Evolutionary conservation across 1,140 invertebrate species (phyloP), one percentile per base, ranked within the genome.

Genomic region (Macrostomum lignano): DNA sequence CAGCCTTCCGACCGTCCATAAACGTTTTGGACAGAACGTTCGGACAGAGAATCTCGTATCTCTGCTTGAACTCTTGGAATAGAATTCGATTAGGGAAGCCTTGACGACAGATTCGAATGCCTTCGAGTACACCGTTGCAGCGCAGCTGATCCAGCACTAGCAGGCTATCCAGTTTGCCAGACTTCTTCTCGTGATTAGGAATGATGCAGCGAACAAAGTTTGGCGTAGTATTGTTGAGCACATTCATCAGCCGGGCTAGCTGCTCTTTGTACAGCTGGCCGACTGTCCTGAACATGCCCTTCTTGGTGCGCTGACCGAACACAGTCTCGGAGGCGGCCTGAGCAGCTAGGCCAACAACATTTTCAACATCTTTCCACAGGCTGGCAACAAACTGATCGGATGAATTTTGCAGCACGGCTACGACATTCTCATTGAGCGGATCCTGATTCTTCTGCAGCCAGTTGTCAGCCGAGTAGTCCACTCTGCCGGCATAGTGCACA

Each of bases 391-490:
- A 96, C 7, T 76, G 72, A 67, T 96, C 88, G 46, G 78, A 74
- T 3, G 86, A 88, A 2, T 66, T 66, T 61, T 96, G 86, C 11
- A 98, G 59, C n/a, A 96, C 63, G 13, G 73, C 74, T 0, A 98
- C 91, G 9, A 98, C 74, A 53, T 96, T 94, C 51, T 98, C 88
- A 57, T 96, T 96, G 34, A 96, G 61, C 0, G 88, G 88, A 50
- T 96, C 88, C 88, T 94, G 96, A 55, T 98, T 98, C 65, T 96
- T 98, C 77, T 93, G 91, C 19, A 98, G 56, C 88, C 88, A 96
- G 47, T 88, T 72, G n/a, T 70, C 69, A 0, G 82, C 82, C 7
- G 74, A 81, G 52, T 98, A 96, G 55, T 96, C 84, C 6, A 98
- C 78, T 54, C 79, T 84, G n/a, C 88, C 91, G 34, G 91, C 91